phyloP scores from a whole-genome alignment of 2,113 vertebrate genomes.

The Chitala chitala region DNA sequence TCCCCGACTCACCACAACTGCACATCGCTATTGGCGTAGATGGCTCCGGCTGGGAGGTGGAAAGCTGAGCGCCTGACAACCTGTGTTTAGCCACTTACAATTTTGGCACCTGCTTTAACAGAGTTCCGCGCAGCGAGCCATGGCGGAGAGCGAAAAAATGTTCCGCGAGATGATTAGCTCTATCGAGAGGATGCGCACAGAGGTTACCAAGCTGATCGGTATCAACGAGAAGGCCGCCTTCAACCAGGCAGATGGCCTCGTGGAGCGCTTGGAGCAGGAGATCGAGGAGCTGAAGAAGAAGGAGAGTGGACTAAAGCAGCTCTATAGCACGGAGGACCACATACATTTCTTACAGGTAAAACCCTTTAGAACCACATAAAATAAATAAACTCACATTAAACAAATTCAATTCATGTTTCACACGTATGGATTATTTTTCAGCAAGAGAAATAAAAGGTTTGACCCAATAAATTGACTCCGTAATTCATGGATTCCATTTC shows the following conservation, averaged over 20 bases:
- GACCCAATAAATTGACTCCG: neutral
- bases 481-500: neutral
- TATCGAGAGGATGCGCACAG: constrained; percentile 72
- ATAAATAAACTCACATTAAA: no score
- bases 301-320: constrained; percentile 65
- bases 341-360: constrained; percentile 70
- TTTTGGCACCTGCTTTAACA: no score
- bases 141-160: constrained; percentile 73
- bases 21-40: no score
- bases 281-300: constrained; percentile 71
- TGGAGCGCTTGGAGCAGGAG: constrained; percentile 70
- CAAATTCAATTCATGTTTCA: no score
- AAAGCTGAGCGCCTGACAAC: no score
- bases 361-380: neutral
- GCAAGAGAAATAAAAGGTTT: no score
- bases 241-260: constrained; percentile 64
- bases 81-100: no score
- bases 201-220: constrained; percentile 69
- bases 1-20: no score
- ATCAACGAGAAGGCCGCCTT: constrained; percentile 71
- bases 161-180: constrained; percentile 72
- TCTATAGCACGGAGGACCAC: constrained; percentile 72
- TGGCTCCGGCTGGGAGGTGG: no score
- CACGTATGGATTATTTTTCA: no score
- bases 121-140: constrained; percentile 70